Conservation (phyloP, 1,140 invertebrate species). For the Wasmannia auropunctata region DNA sequence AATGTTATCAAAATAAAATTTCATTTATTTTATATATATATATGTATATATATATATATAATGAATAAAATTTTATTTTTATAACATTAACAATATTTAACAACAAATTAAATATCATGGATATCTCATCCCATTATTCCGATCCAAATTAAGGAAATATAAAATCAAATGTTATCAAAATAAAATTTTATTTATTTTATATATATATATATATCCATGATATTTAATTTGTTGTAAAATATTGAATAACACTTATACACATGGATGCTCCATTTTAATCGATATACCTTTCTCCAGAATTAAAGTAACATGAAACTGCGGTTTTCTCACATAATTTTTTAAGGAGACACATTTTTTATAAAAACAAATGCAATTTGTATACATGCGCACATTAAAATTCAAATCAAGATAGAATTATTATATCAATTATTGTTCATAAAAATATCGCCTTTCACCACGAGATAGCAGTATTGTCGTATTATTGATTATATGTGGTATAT, state of each 20-base stretch:
- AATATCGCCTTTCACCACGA: slow-evolving; percentile 54
- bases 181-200: too few relatives aligned
- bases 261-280: neutral
- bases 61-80: neutral
- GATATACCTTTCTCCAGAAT: neutral
- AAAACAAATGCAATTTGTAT: neutral
- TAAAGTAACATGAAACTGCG: neutral
- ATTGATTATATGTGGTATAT: slow-evolving; percentile 72
- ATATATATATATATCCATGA: too few relatives aligned
- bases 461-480: slow-evolving; percentile 71
- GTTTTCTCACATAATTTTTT: neutral
- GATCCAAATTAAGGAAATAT: too few relatives aligned
- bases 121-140: too few relatives aligned
- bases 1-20: too few relatives aligned
- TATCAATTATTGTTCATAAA: neutral
- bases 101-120: too few relatives aligned
- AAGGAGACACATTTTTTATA: neutral
- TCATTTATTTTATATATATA: too few relatives aligned
- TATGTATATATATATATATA: too few relatives aligned
- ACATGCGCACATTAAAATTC: neutral
- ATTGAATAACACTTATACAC: neutral
- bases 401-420: neutral
- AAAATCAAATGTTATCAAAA: too few relatives aligned
- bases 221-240: neutral
- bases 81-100: too few relatives aligned